phyloP scores from a whole-genome alignment of 2,888 invertebrate genomes.

The Plemyria rubiginata region DNA sequence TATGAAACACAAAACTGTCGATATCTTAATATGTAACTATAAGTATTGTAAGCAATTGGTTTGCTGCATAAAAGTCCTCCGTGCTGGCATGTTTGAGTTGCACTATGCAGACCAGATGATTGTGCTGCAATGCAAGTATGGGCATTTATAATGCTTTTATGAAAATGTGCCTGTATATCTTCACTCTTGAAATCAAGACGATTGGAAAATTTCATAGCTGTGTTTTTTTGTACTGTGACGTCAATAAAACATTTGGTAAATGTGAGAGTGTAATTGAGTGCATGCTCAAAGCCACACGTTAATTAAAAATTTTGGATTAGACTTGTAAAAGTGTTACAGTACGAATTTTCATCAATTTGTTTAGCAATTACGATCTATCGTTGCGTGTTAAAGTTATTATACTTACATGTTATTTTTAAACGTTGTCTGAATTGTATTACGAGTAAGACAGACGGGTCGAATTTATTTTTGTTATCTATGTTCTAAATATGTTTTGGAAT shows the following conservation, averaged over 20 bases:
- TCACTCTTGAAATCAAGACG: constrained; percentile 6
- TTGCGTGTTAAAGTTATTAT: constrained; percentile 55
- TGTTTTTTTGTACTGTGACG: constrained; percentile 45
- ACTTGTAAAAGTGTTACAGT: constrained; percentile 52
- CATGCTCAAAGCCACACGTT: constrained; percentile 47
- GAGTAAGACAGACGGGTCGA: constrained; percentile 30
- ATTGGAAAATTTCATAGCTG: constrained; percentile 31
- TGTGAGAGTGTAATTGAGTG: constrained; percentile 49
- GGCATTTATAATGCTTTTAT: constrained; percentile 8
- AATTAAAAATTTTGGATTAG: constrained; percentile 55
- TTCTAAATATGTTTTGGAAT: not conserved
- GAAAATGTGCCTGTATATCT: constrained; percentile 21
- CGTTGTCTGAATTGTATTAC: constrained; percentile 25
- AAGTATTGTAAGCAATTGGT: constrained; percentile 1
- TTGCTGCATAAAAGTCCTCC: constrained; percentile 3
- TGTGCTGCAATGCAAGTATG: constrained; percentile 1
- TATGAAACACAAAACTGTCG: constrained; percentile 16
- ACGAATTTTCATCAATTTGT: constrained; percentile 52
- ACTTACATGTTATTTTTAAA: constrained; percentile 49
- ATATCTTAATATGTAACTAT: constrained; percentile 3
- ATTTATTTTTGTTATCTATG: constrained; percentile 35
- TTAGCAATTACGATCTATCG: constrained; percentile 53
- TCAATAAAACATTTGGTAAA: constrained; percentile 40
- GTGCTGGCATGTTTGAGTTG: constrained; percentile 17
- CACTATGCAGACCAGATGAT: not conserved